A percentile compares a stretch with the other conserved stretches of the same genome.
Evolutionary conservation across 2,888 invertebrate genomes (phyloP).

Genomic region (Hydriomena furcata): DNA sequence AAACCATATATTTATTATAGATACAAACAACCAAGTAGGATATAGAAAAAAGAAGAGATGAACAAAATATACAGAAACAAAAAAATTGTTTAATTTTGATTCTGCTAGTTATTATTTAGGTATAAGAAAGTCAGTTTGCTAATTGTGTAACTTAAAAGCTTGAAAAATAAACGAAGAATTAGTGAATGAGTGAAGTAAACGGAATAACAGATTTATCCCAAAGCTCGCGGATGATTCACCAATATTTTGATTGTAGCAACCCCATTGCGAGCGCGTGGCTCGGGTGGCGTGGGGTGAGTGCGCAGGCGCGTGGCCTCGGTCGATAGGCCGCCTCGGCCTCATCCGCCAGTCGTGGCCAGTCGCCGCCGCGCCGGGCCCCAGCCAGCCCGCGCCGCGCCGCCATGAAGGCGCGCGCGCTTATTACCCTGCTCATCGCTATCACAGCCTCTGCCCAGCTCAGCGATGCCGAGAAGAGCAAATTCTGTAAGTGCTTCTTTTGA

Average conservation of each 20-base stretch:
- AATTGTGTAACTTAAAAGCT: too few relatives aligned
- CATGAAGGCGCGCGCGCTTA: slow-evolving; percentile 74
- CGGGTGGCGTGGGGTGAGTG: slow-evolving; percentile 4
- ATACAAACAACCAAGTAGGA: too few relatives aligned
- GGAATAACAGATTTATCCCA: too few relatives aligned
- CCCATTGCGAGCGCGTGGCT: slow-evolving; percentile 22
- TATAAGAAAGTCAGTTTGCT: too few relatives aligned
- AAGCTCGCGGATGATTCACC: slow-evolving; percentile 30
- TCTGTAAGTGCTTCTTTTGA: slow-evolving; percentile 67
- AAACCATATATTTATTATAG: too few relatives aligned
- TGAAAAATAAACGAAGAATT: too few relatives aligned
- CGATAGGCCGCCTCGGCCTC: slow-evolving; percentile 40
- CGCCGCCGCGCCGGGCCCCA: slow-evolving; percentile 60
- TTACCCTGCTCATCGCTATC: slow-evolving; percentile 61
- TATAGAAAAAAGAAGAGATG: too few relatives aligned
- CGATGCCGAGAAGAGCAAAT: slow-evolving; percentile 80
- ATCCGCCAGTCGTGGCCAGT: slow-evolving; percentile 42
- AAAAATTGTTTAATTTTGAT: too few relatives aligned
- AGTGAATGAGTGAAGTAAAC: too few relatives aligned
- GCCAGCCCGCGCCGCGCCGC: slow-evolving; percentile 71
- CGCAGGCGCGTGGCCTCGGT: slow-evolving; percentile 41
- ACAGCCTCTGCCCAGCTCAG: slow-evolving; percentile 55
- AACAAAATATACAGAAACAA: too few relatives aligned
- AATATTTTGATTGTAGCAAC: slow-evolving; percentile 34
- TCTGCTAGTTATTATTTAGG: too few relatives aligned